Evolutionary conservation across 1,140 invertebrate genomes (phyloP).

Genomic region (Philopotamus ludificatus): DNA sequence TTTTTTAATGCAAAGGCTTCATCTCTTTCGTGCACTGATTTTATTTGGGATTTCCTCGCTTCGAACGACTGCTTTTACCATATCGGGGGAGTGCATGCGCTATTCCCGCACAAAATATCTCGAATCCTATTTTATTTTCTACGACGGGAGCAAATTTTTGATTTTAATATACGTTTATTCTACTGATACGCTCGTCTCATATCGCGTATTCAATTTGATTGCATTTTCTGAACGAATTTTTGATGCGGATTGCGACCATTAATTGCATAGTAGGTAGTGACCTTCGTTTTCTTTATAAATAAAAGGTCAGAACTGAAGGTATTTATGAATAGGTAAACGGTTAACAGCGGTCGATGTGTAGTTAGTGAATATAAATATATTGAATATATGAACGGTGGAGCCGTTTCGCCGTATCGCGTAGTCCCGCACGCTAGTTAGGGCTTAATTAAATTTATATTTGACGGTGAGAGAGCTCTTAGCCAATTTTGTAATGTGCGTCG

Average conservation of each 20-base stretch:
- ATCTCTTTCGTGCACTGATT: too few species aligned
- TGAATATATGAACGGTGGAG: constrained; percentile 2
- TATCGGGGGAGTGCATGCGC: too few species aligned
- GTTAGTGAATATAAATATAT: constrained; percentile 15
- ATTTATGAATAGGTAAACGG: not conserved
- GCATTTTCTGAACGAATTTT: not conserved
- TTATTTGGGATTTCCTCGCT: too few species aligned
- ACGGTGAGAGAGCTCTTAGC: constrained; percentile 10
- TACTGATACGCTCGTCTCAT: too few species aligned
- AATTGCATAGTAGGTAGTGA: not conserved
- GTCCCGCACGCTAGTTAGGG: constrained; percentile 25
- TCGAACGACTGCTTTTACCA: too few species aligned
- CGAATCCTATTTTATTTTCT: too few species aligned
- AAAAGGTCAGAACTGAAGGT: constrained; percentile 26
- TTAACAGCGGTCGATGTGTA: constrained; percentile 17
- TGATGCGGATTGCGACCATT: not conserved
- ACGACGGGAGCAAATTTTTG: too few species aligned
- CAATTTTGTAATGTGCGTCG: not conserved
- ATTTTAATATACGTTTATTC: too few species aligned
- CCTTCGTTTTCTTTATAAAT: constrained; percentile 10
- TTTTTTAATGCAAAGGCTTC: not conserved
- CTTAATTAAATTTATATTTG: constrained; percentile 17
- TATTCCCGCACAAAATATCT: too few species aligned
- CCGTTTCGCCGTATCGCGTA: constrained; percentile 6
- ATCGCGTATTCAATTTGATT: not conserved